Conservation (phyloP, 2,888 invertebrate genomes). For the Octonoba sinensis region DNA sequence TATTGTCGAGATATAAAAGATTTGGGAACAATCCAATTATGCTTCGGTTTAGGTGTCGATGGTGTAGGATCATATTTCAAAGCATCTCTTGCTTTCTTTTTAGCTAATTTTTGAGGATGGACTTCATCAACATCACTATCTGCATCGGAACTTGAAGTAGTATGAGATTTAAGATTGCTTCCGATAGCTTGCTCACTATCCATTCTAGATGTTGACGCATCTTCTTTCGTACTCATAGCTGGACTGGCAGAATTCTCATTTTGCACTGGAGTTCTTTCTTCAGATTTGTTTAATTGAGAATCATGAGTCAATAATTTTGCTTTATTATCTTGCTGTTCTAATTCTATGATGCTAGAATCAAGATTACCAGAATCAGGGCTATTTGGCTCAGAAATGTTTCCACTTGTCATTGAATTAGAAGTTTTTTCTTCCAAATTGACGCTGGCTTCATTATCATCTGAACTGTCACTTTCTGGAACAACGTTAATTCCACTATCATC, state of each 20-base stretch:
- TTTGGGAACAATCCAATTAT: slow-evolving; percentile 78
- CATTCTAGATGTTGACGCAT: background rate
- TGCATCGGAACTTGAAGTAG: slow-evolving; percentile 6
- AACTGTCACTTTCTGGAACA: slow-evolving; percentile 33
- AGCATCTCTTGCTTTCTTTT: slow-evolving; percentile 17
- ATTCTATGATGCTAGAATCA: slow-evolving; percentile 13
- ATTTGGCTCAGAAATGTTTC: background rate
- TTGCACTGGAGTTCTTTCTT: background rate
- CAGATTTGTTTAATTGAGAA: background rate
- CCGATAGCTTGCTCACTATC: background rate
- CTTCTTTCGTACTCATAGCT: background rate
- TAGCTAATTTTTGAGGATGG: slow-evolving; percentile 1
- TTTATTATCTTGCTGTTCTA: background rate
- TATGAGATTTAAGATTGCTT: background rate
- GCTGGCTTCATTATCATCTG: slow-evolving; percentile 18
- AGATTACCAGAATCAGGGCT: slow-evolving; percentile 48
- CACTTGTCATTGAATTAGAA: background rate
- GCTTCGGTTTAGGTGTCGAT: slow-evolving; percentile 75
- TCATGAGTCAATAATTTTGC: background rate
- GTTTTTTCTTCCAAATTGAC: background rate
- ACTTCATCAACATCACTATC: slow-evolving; percentile 2
- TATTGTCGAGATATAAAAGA: slow-evolving; percentile 76
- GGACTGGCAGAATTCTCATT: background rate
- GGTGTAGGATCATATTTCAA: slow-evolving; percentile 66
- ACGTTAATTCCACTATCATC: slow-evolving; percentile 62